Evolutionary conservation across 2,797 vertebrate species (phyloP).

Genomic region (Mallotus villosus): DNA sequence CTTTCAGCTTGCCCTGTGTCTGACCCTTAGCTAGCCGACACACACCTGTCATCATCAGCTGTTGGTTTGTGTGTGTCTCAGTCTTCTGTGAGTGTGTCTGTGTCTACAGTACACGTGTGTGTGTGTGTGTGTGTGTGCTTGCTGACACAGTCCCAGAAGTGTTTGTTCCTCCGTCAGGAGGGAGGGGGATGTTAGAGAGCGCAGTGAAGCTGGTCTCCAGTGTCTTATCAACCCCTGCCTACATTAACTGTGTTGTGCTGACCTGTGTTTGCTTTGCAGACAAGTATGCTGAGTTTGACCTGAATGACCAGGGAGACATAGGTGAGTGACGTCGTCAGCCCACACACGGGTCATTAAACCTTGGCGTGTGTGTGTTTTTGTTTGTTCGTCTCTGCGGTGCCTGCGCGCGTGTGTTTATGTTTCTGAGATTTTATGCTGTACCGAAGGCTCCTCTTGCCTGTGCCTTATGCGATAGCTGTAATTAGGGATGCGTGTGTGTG

Average conservation of each 20-base stretch:
- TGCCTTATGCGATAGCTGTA: constrained; percentile 45
- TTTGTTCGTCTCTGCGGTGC: too few species aligned
- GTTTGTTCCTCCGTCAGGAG: too few species aligned
- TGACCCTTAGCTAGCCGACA: constrained; percentile 35
- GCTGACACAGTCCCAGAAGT: neutral
- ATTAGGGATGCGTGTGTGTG: constrained; percentile 46
- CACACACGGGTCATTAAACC: constrained; percentile 45
- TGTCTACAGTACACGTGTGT: constrained; percentile 4
- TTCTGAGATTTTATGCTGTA: neutral
- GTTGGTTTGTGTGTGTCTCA: constrained; percentile 30
- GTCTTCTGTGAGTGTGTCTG: constrained; percentile 12
- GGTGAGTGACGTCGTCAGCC: constrained; percentile 80
- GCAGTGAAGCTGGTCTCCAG: neutral
- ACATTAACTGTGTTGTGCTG: constrained; percentile 15
- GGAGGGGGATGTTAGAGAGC: constrained; percentile 12
- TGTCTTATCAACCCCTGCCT: neutral
- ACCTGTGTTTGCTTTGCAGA: constrained; percentile 73
- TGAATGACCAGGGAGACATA: constrained; percentile 95
- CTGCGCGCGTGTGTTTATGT: constrained; percentile 1
- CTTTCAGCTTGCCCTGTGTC: constrained; percentile 41
- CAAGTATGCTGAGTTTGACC: constrained; percentile 97
- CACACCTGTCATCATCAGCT: constrained; percentile 58
- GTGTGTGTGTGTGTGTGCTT: constrained; percentile 21
- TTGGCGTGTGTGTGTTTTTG: neutral
- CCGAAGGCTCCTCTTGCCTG: neutral